phyloP scores from a whole-genome alignment of 2,797 vertebrate genomes.

The Melanotaenia maccullochi region DNA sequence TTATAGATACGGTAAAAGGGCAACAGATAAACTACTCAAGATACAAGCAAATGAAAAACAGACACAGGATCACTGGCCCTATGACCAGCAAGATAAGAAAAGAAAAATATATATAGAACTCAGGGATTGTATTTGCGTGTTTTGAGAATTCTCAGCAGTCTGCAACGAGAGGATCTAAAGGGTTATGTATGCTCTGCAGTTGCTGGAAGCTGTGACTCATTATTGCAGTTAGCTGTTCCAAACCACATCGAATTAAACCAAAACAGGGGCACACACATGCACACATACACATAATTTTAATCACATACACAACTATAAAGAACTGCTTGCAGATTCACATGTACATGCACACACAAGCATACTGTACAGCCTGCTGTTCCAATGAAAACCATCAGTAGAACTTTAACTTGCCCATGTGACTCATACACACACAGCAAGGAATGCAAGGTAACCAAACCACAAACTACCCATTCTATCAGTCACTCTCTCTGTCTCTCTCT shows the following conservation, averaged over 20 bases:
- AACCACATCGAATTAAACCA: conserved; percentile 72
- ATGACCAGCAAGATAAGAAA: conserved; percentile 25
- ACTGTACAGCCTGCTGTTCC: conserved; percentile 27
- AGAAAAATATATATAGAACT: background rate
- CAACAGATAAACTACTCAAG: conserved; percentile 44
- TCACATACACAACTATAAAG: conserved; percentile 19
- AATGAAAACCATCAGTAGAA: conserved; percentile 41
- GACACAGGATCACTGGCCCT: conserved; percentile 6
- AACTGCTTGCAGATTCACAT: background rate
- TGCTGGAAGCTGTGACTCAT: conserved; percentile 82
- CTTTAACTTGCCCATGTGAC: conserved; percentile 53
- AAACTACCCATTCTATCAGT: conserved; percentile 27
- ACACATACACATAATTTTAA: conserved; percentile 15
- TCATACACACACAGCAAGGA: conserved; percentile 44
- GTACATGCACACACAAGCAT: conserved; percentile 15
- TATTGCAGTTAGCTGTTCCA: conserved; percentile 59
- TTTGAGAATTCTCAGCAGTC: conserved; percentile 32
- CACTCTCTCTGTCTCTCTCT: background rate
- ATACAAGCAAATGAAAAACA: conserved; percentile 28
- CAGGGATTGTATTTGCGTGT: conserved; percentile 17
- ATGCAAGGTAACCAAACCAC: conserved; percentile 63
- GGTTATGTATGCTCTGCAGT: conserved; percentile 27
- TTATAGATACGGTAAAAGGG: conserved; percentile 4
- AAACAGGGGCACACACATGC: conserved; percentile 44
- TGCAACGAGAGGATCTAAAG: conserved; percentile 17